A percentile compares a stretch with the other conserved stretches of the same genome.
These are phyloP conservation scores for Anguilla obscura DNA, from an alignment of 2,797 vertebrate genomes.

Conservation along the genomic window DNA sequence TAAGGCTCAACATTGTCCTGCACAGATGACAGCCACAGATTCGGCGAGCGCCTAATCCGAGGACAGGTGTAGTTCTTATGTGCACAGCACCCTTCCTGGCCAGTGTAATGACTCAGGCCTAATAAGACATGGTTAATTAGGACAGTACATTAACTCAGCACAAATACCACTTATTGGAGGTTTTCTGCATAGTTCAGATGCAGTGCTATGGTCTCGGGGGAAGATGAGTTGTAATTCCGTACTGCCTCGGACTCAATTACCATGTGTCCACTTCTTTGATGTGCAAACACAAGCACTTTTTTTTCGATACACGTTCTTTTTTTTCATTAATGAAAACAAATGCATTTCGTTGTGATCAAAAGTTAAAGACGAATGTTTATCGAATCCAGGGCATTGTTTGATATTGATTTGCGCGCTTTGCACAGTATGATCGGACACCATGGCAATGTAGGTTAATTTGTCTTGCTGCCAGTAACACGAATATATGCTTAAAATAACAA, in stretches of 20 bases:
- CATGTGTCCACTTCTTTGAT: neutral
- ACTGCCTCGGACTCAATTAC: neutral
- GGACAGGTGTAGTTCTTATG: neutral
- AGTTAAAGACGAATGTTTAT: neutral
- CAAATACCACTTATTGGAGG: neutral
- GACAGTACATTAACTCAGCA: neutral
- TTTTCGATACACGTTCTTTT: neutral
- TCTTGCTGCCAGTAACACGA: neutral
- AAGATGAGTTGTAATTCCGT: neutral
- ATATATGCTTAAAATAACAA: neutral
- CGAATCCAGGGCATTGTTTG: neutral
- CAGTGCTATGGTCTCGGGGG: neutral
- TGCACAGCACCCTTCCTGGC: neutral
- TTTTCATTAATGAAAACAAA: neutral
- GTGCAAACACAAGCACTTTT: neutral
- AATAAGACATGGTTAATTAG: neutral
- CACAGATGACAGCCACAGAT: neutral
- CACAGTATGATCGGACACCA: neutral
- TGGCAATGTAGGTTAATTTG: neutral
- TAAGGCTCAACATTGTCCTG: neutral
- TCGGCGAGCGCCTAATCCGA: neutral
- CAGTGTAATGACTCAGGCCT: neutral
- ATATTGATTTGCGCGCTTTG: neutral
- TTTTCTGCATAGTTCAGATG: neutral
- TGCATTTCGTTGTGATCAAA: neutral